Evolutionary conservation across 2,888 invertebrate genomes (phyloP).

Genomic region (Rotaria macrura): DNA sequence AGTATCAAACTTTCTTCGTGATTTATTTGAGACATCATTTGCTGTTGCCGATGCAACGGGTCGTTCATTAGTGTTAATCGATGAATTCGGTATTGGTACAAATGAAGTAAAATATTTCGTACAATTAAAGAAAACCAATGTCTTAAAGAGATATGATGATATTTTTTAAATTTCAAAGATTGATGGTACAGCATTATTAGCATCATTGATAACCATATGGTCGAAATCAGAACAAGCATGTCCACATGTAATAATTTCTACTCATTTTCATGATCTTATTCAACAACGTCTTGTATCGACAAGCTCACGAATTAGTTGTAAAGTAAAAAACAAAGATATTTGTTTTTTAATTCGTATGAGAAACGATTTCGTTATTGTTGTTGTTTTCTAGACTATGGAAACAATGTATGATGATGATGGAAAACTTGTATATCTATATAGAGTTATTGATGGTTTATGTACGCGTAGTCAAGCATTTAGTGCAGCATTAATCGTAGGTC

Average conservation of each 20-base stretch:
- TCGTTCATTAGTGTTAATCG: conserved; percentile 66
- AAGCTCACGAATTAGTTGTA: conserved; percentile 53
- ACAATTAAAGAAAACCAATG: neutral
- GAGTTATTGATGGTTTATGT: conserved; percentile 55
- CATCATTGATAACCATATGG: conserved; percentile 62
- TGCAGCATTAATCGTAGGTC: neutral
- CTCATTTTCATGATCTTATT: conserved; percentile 64
- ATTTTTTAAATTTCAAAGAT: conserved; percentile 48
- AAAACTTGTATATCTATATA: conserved; percentile 61
- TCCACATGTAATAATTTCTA: conserved; percentile 67
- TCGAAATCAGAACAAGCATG: conserved; percentile 55
- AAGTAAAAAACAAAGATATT: conserved; percentile 51
- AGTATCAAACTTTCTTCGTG: neutral
- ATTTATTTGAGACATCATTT: conserved; percentile 58
- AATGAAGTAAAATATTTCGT: conserved; percentile 44
- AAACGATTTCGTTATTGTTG: neutral
- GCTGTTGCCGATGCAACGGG: conserved; percentile 60
- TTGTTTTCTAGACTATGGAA: conserved; percentile 56
- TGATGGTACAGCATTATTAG: conserved; percentile 66
- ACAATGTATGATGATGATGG: conserved; percentile 54
- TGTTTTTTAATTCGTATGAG: neutral
- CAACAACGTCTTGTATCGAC: conserved; percentile 54
- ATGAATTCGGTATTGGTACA: conserved; percentile 82
- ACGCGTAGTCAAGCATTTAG: neutral
- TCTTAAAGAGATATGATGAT: no score